phyloP scores from a whole-genome alignment of 2,113 vertebrate genomes.

The Aythya baeri region DNA sequence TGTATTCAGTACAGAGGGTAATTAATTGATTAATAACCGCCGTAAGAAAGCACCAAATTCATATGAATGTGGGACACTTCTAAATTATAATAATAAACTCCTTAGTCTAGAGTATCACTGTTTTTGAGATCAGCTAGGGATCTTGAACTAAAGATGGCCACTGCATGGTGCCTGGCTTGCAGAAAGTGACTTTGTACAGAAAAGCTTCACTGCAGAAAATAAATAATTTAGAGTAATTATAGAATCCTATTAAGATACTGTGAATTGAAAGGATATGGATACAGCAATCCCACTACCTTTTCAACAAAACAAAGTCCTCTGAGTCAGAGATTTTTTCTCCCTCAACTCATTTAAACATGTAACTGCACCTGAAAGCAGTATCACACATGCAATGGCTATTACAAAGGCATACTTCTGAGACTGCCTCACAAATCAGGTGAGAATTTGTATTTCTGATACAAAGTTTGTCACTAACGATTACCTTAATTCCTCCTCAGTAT shows the following conservation, averaged over 20 bases:
- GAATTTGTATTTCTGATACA: slow-evolving; percentile 49
- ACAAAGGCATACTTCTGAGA: slow-evolving; percentile 19
- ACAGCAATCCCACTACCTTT: not conserved
- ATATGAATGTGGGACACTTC: not conserved
- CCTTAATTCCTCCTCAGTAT: not conserved
- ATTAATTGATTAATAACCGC: not conserved
- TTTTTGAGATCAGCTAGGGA: not conserved
- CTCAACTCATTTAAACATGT: slow-evolving; percentile 10
- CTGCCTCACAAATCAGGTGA: slow-evolving; percentile 43
- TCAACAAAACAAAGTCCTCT: not conserved
- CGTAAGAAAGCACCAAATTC: not conserved
- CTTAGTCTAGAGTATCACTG: not conserved
- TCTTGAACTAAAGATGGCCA: not conserved
- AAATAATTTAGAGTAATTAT: not conserved
- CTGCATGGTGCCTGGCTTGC: not conserved
- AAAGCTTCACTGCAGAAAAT: not conserved
- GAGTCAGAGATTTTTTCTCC: slow-evolving; percentile 22
- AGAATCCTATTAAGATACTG: not conserved
- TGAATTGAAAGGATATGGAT: not conserved
- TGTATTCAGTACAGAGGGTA: not conserved
- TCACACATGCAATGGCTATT: not conserved
- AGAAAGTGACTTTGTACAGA: not conserved
- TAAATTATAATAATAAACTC: not conserved
- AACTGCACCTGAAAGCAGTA: slow-evolving; percentile 23
- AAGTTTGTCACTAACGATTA: slow-evolving; percentile 52